Evolutionary conservation across 2,888 invertebrate genomes (phyloP).

Genomic region (Tenthredo mesomela): DNA sequence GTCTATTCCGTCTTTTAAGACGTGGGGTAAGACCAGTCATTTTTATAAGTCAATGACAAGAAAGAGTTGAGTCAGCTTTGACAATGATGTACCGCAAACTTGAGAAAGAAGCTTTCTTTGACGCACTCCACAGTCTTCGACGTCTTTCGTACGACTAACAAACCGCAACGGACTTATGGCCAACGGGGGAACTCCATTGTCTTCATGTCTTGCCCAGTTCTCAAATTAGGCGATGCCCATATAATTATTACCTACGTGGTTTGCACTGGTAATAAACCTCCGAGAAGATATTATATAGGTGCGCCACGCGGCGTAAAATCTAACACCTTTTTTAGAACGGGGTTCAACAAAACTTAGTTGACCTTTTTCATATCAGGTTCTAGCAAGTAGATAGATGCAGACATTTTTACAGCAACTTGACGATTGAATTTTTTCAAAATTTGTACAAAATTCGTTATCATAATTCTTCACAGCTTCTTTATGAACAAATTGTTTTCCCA

Average conservation of each 20-base stretch:
- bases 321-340: slow-evolving; percentile 19
- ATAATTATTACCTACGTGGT: slow-evolving; percentile 65
- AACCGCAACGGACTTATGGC: slow-evolving; percentile 17
- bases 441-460: no score
- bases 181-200: slow-evolving; percentile 34
- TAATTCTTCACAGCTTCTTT: no score
- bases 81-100: not conserved
- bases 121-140: slow-evolving; percentile 2
- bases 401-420: no score
- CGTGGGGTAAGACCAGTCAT: slow-evolving; percentile 68
- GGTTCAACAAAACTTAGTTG: slow-evolving; percentile 21
- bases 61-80: not conserved
- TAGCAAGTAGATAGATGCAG: no score
- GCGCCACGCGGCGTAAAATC: not conserved
- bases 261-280: slow-evolving; percentile 18
- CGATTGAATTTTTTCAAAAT: not conserved
- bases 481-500: no score
- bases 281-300: not conserved
- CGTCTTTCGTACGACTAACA: slow-evolving; percentile 38
- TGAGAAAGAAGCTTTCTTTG: not conserved
- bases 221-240: slow-evolving; percentile 73
- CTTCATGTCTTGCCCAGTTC: slow-evolving; percentile 60
- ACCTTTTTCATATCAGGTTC: not conserved
- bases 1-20: slow-evolving; percentile 68
- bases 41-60: slow-evolving; percentile 18